phyloP scores from a whole-genome alignment of 2,797 vertebrate species.

The Megaceryle alcyon region DNA sequence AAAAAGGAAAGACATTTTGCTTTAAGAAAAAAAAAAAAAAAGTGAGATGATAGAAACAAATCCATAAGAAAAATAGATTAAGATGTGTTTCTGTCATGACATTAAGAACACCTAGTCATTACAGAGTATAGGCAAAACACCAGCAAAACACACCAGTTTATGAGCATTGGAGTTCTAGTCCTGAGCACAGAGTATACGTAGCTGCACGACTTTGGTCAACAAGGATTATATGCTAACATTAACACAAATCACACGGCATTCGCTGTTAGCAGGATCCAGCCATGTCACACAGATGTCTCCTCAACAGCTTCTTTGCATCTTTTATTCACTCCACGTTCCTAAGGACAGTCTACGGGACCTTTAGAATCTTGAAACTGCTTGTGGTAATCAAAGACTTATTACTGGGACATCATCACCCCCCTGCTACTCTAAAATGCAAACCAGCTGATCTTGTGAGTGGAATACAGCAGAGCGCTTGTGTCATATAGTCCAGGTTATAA shows the following conservation, averaged over 20 bases:
- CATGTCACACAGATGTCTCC: slow-evolving; percentile 3
- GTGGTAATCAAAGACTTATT: slow-evolving; percentile 27
- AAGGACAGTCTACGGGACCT: slow-evolving; percentile 36
- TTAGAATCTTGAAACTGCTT: slow-evolving; percentile 11
- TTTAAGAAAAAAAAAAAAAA: slow-evolving; percentile 75
- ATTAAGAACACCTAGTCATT: slow-evolving; percentile 63
- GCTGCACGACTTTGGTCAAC: slow-evolving; percentile 81
- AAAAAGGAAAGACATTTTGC: slow-evolving; percentile 74
- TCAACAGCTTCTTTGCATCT: slow-evolving; percentile 16
- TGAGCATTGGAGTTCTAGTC: slow-evolving; percentile 69
- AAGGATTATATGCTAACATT: slow-evolving; percentile 64
- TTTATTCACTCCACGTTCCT: background rate
- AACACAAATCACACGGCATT: slow-evolving; percentile 63
- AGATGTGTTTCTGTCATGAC: slow-evolving; percentile 66
- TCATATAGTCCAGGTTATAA: slow-evolving; percentile 25
- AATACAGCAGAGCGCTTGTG: slow-evolving; percentile 40
- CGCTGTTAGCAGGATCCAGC: slow-evolving; percentile 48
- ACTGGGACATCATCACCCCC: background rate
- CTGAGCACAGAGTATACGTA: slow-evolving; percentile 76
- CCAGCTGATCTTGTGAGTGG: slow-evolving; percentile 43
- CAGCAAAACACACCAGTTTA: slow-evolving; percentile 52
- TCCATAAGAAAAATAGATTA: slow-evolving; percentile 78
- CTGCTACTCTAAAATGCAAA: slow-evolving; percentile 35
- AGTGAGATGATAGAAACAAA: slow-evolving; percentile 74
- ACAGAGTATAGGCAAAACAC: slow-evolving; percentile 71